Percentiles rank a stretch among this genome's conserved stretches.
These are phyloP conservation scores for Dromius quadrimaculatus DNA, from an alignment of 2,888 invertebrate species.

Conservation along the genomic window DNA sequence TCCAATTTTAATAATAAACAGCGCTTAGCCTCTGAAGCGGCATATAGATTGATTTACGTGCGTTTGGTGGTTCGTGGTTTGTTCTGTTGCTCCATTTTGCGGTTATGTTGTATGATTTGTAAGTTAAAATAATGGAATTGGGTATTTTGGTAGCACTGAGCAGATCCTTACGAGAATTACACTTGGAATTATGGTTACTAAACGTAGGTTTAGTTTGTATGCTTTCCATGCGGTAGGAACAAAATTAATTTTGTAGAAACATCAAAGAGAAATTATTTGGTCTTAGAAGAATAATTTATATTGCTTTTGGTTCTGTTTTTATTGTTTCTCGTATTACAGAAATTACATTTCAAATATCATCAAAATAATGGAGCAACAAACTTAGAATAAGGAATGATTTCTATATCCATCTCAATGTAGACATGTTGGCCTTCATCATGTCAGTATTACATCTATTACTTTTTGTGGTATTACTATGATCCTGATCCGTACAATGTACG, in stretches of 20 bases:
- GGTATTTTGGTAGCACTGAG: constrained; percentile 26
- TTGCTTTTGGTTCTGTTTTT: too few relatives aligned
- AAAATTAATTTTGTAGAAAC: neutral
- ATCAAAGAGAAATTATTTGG: too few relatives aligned
- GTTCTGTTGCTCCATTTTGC: neutral
- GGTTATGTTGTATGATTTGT: constrained; percentile 22
- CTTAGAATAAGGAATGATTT: too few relatives aligned
- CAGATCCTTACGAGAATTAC: neutral
- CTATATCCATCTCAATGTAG: too few relatives aligned
- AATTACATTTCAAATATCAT: too few relatives aligned
- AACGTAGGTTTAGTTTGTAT: neutral
- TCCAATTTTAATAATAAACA: constrained; percentile 50
- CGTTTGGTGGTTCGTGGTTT: constrained; percentile 15
- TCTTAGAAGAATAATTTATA: too few relatives aligned
- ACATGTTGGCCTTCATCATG: too few relatives aligned
- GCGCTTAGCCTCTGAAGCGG: constrained; percentile 8
- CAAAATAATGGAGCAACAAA: too few relatives aligned
- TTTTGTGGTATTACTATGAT: too few relatives aligned
- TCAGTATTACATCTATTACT: too few relatives aligned
- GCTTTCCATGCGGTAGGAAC: neutral
- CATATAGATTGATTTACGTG: constrained; percentile 45
- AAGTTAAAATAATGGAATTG: constrained; percentile 26
- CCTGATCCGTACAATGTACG: too few relatives aligned
- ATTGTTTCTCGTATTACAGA: too few relatives aligned
- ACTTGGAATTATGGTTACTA: neutral